These are phyloP conservation scores for Spilosoma lubricipeda DNA, from an alignment of 2,888 invertebrate genomes.

Conservation along the genomic window DNA sequence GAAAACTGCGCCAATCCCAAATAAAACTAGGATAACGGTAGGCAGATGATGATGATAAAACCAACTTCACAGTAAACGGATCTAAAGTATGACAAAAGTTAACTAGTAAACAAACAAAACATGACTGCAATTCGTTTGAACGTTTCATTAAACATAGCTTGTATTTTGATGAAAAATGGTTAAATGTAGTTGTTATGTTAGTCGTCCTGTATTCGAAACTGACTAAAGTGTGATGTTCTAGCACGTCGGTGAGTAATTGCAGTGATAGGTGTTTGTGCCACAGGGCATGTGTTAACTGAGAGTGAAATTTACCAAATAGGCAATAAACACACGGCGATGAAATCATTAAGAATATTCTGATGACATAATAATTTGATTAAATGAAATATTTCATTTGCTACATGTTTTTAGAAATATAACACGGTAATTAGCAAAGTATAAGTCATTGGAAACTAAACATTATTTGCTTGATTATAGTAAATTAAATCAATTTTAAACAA, in stretches of 20 bases:
- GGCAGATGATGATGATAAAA: too few species aligned
- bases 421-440: background rate
- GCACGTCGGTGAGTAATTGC: conserved; percentile 26
- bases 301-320: conserved; percentile 7
- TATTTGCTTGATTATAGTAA: background rate
- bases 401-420: background rate
- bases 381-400: background rate
- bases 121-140: too few species aligned
- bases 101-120: too few species aligned
- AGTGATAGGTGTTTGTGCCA: conserved; percentile 16
- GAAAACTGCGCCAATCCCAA: too few species aligned
- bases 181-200: background rate
- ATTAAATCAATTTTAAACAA: background rate
- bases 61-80: too few species aligned
- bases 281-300: conserved; percentile 11
- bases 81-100: too few species aligned
- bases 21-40: too few species aligned
- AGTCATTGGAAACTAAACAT: background rate
- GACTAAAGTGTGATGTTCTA: background rate
- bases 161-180: background rate
- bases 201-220: background rate
- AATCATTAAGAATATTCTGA: background rate
- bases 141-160: too few species aligned
- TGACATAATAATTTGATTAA: background rate
- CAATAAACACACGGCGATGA: background rate